Percentiles rank a stretch among this genome's conserved stretches.
Evolutionary conservation across 1,140 invertebrate species (phyloP).

Genomic region (Brachionus angularis): DNA sequence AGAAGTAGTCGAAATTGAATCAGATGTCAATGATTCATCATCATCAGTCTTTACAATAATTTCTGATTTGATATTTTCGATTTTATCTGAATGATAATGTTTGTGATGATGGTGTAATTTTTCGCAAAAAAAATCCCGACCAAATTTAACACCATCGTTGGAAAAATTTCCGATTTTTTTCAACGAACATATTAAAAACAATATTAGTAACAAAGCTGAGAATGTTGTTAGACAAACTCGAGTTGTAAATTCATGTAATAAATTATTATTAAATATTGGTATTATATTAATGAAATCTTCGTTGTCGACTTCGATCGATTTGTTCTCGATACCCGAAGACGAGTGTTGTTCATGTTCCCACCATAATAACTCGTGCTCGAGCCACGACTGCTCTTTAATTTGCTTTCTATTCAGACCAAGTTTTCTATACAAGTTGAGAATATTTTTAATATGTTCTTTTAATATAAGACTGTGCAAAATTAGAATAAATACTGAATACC

Average conservation of each 20-base stretch:
- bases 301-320: no score
- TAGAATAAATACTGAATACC: background rate
- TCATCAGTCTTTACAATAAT: no score
- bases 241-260: background rate
- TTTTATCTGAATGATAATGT: background rate
- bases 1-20: background rate
- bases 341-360: background rate
- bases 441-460: background rate
- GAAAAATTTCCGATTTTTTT: constrained; percentile 36
- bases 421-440: background rate
- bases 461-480: background rate
- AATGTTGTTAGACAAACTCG: background rate
- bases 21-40: background rate
- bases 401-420: background rate
- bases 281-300: background rate
- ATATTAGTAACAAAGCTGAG: background rate
- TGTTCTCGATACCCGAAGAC: background rate
- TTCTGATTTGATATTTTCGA: background rate
- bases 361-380: background rate
- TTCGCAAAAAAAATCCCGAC: constrained; percentile 23
- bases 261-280: background rate
- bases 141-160: constrained; percentile 14
- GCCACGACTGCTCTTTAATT: background rate
- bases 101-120: constrained; percentile 10
- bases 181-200: background rate